A percentile compares a stretch with the other conserved stretches of the same genome.
These are phyloP conservation scores for Carcina quercana DNA, from an alignment of 2,888 invertebrate genomes.

Conservation along the genomic window DNA sequence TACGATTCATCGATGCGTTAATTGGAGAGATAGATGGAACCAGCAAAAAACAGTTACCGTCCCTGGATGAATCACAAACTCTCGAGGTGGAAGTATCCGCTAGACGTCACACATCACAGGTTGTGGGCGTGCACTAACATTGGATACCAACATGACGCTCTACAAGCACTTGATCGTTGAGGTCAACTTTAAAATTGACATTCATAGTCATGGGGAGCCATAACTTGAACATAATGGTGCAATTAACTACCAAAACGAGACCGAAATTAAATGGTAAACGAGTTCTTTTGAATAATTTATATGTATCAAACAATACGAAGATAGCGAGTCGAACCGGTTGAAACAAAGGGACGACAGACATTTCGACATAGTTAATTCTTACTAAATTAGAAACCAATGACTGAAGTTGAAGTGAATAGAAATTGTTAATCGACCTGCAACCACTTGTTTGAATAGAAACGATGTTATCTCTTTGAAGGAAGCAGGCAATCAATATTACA, in stretches of 20 bases:
- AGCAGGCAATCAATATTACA: constrained; percentile 6
- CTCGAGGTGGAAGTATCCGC: not conserved
- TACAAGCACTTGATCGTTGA: constrained; percentile 32
- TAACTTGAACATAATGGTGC: constrained; percentile 4
- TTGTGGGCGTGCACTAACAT: constrained; percentile 50
- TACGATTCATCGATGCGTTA: constrained; percentile 5
- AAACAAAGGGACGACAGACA: constrained; percentile 1
- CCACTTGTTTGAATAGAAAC: not conserved
- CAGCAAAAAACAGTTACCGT: not conserved
- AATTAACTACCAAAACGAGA: constrained; percentile 5
- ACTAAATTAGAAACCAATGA: constrained; percentile 5
- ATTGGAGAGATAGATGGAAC: not conserved
- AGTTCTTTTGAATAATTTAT: constrained; percentile 6
- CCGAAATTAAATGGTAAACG: constrained; percentile 1
- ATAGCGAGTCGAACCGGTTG: constrained; percentile 1
- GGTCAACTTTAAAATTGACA: constrained; percentile 25
- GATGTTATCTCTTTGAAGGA: constrained; percentile 4
- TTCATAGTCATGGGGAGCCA: constrained; percentile 23
- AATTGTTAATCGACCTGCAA: not conserved
- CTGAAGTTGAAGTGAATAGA: not conserved
- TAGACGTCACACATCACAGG: constrained; percentile 6
- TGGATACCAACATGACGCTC: constrained; percentile 28
- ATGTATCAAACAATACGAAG: constrained; percentile 2
- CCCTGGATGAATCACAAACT: too few species aligned
- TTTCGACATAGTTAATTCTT: constrained; percentile 2